These are phyloP conservation scores for Patagioenas fasciata DNA, from an alignment of 2,113 vertebrate species.

Conservation along the genomic window DNA sequence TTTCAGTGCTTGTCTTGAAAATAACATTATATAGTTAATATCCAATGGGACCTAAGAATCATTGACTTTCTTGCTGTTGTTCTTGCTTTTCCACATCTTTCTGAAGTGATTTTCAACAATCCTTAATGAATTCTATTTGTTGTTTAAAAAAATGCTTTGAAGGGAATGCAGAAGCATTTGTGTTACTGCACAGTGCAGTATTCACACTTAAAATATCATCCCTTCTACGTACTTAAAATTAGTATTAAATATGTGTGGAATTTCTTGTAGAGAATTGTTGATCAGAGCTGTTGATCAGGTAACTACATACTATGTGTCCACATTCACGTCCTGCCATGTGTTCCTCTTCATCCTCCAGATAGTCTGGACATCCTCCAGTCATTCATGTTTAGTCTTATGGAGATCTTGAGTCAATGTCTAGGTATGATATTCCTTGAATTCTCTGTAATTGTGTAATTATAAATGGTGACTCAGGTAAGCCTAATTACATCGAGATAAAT, in stretches of 20 bases:
- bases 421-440: not conserved
- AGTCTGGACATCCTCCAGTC: not conserved
- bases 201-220: not conserved
- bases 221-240: not conserved
- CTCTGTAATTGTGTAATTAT: not conserved
- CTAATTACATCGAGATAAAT: not conserved
- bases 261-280: not conserved
- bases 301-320: too few species aligned
- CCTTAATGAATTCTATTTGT: not conserved
- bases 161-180: not conserved
- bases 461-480: not conserved
- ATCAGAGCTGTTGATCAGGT: too few species aligned
- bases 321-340: not conserved
- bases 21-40: not conserved
- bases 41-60: not conserved
- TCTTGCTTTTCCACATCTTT: not conserved
- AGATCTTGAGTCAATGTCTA: not conserved
- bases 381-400: not conserved
- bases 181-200: not conserved
- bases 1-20: not conserved
- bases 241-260: not conserved
- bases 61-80: not conserved
- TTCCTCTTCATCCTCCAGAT: not conserved
- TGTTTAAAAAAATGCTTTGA: not conserved
- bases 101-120: not conserved